Base-by-base conservation (phyloP, 2,113 vertebrate species). In the Polyodon spathula region DNA sequence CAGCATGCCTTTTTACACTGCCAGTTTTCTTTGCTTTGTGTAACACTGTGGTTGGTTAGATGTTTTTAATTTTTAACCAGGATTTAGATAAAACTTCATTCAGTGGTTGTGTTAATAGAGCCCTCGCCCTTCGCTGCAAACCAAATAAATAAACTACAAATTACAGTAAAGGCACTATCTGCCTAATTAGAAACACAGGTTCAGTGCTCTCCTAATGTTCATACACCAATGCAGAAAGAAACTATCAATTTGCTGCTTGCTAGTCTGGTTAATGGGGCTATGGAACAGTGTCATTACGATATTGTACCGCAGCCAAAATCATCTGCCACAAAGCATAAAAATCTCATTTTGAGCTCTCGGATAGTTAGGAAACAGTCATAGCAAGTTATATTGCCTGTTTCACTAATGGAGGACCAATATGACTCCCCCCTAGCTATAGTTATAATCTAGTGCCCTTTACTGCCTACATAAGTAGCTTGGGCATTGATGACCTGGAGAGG, bases 141-240 rank as follows among this genome's bases (percentile, higher is more conserved):
- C 56, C 41, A 5, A 58, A 15, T 8, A 9, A 27, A 10, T 11
- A 41, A 17, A 42, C 12, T 43, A 58, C 40, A 27, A 17, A 17
- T 44, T 16, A 17, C 41, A 41, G 6, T 11, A 11, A 58, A 44
- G 15, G 8, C 42, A 58, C 16, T 17, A 40, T 44, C 43, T 4
- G 16, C 43, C 56, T 11, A 42, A 41, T 27, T 58, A 42, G 40
- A 58, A 58, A 58, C 17, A 10, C 40, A 16, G n/a, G n/a, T 58
- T 42, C 56, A 58, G 14, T 58, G 56, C 40, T 58, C 14, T 39
- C n/a, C 56, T 58, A 58, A 58, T 58, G 56, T 58, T 43, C 56
- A 44, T 58, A 58, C 56, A 42, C 42, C 27, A n/a, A 43, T 42
- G 40, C 8, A 17, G 7, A 60, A 43, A 60, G 42, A 60, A 60